Conservation (phyloP, 2,888 invertebrate species). For the Drosophila affinis region DNA sequence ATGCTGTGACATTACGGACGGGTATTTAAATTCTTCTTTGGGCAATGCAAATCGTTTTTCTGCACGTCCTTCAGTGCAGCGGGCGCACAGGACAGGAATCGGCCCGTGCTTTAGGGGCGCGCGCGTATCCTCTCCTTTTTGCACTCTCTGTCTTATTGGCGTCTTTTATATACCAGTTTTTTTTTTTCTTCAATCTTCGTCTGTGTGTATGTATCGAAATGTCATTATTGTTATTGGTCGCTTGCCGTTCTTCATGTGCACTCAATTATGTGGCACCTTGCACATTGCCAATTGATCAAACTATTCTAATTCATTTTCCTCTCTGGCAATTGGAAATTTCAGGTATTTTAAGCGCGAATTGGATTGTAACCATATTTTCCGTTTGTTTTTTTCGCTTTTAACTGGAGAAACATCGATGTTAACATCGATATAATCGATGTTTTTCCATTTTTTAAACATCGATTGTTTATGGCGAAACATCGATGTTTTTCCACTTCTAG, state of each 20-base stretch:
- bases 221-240: conserved; percentile 58
- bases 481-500: no score
- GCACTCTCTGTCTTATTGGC: conserved; percentile 70
- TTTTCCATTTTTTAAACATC: no score
- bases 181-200: conserved; percentile 43
- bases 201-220: conserved; percentile 74
- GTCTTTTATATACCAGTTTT: conserved; percentile 80
- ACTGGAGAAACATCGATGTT: no score
- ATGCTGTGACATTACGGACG: conserved; percentile 74
- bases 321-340: conserved; percentile 46
- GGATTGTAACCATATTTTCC: conserved; percentile 59
- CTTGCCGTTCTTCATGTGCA: conserved; percentile 27
- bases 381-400: not conserved
- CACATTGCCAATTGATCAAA: conserved; percentile 1
- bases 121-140: conserved; percentile 53
- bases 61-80: no score
- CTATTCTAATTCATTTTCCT: not conserved
- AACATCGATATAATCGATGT: no score
- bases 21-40: conserved; percentile 34
- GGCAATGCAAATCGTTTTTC: not conserved
- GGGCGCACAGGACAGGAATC: not conserved
- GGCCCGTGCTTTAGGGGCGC: conserved; percentile 28
- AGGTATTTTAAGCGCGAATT: conserved; percentile 35
- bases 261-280: conserved; percentile 15
- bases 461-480: no score